Base-by-base conservation (phyloP, 2,113 vertebrate species). In the Alethe diademata region DNA sequence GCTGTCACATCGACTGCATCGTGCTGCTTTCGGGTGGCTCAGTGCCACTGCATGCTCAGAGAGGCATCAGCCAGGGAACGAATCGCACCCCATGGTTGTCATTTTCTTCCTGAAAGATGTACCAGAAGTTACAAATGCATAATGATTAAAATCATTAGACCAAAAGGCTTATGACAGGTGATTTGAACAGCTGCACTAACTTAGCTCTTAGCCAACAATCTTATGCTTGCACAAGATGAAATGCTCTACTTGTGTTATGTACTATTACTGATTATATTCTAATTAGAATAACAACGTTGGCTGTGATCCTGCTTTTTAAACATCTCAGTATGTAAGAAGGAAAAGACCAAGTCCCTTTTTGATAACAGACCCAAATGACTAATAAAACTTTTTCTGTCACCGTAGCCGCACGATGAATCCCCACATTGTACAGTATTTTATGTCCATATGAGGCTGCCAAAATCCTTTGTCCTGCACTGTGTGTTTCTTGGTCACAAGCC, bases 111-210 rank as follows among this genome's bases (percentile, higher is more conserved):
- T 88, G 67, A 86, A 93, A 82, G 62, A 90, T 20, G 51, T 24
- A 66, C 14, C 66, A 87, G 62, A 87, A 97, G 66, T 95, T 92
- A 91, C 33, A 87, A 81, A 85, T 36, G 36, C 28, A 51, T 25
- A 40, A 89, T 35, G 78, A 86, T 79, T 56, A 58, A 90, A 94
- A 70, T 71, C 42, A 66, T 88, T 56, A 86, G 82, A 75, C 36
- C 54, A 56, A 92, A 73, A 90, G n/a, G 36, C 38, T 86, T 25
- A 16, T 86, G 92, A 76, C 35, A 67, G 74, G 85, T 87, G 81
- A 89, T 90, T 78, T 78, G 43, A 90, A 54, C 71, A 90, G 74
- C 92, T 66, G 81, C 87, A 85, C 67, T 25, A 91, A 94, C 62
- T 86, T 57, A 90, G 91, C 53, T 85, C 69, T 53, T 36, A 78